A percentile compares a stretch with the other conserved stretches of the same genome.
These are phyloP conservation scores for Aphis craccivora DNA, from an alignment of 1,140 invertebrate genomes.

Conservation along the genomic window DNA sequence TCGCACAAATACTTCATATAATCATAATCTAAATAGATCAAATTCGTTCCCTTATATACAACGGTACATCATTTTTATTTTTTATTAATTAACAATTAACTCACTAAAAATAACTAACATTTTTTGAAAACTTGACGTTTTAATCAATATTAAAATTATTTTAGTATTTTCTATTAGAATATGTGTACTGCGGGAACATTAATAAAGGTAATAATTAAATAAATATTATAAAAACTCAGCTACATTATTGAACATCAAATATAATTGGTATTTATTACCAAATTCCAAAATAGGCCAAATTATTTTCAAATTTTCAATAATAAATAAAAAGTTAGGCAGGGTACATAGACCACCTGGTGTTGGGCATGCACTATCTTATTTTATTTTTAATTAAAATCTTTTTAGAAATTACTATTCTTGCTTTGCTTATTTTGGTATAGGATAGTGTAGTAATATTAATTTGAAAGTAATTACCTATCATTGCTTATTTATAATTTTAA, in stretches of 20 bases:
- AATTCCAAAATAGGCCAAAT: background rate
- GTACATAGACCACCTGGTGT: background rate
- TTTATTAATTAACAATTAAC: background rate
- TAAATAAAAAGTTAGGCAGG: background rate
- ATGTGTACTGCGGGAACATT: background rate
- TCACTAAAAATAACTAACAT: background rate
- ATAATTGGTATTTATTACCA: background rate
- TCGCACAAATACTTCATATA: background rate
- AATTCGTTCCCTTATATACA: constrained; percentile 40
- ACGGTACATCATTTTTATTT: constrained; percentile 37
- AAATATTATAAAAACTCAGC: background rate
- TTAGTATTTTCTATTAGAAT: background rate
- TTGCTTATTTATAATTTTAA: background rate
- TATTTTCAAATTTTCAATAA: background rate
- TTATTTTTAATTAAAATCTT: background rate
- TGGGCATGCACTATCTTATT: background rate
- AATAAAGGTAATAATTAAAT: background rate
- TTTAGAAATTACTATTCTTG: background rate
- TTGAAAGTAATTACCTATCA: too few relatives aligned
- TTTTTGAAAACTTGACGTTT: background rate
- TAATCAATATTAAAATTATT: background rate
- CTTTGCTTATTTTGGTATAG: background rate
- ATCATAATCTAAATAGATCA: constrained; percentile 42
- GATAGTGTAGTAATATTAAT: background rate
- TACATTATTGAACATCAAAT: background rate